Base-by-base conservation (phyloP, 2,113 vertebrate genomes). In the Heteronetta atricapilla region DNA sequence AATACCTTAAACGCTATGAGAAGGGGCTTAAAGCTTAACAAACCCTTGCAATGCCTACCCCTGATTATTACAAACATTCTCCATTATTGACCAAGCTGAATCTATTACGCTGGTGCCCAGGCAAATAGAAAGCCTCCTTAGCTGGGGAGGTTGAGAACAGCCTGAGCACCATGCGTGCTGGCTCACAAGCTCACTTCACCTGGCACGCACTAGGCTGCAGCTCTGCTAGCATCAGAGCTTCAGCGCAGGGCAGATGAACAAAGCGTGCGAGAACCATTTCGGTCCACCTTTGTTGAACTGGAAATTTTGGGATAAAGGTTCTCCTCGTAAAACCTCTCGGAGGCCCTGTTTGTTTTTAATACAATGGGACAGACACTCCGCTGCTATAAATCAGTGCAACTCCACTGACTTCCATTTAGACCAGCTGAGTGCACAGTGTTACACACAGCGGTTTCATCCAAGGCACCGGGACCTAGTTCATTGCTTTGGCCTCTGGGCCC, bases 311-410 rank as follows among this genome's bases (percentile, higher is more conserved):
- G 59, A 88, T 80, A 62, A 87, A 90, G 69, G 59, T 50, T 94
- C 75, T 69, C 63, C 86, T 81, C 59, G 12, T 53, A 55, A 88
- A 92, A 40, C 74, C 79, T 53, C 55, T 23, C 38, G 46, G 86
- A 85, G 86, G 86, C 48, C 89, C 92, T 88, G n/a, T 94, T 95
- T 94, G 94, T 87, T 94, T 94, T 90, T 5, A 63, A 48, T 64
- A 90, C 86, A 92, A 94, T 76, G 79, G 89, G 63, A 92, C 89
- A 90, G 92, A 53, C 86, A 62, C 53, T 81, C 58, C 2, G 36
- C 82, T 80, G 89, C 89, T 68, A 84, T 92, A 95, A 92, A 95
- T 95, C 92, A 94, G 92, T 48, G 82, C 69, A 76, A 92, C 86
- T 63, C 42, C 94, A 58, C 86, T 92, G 89, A 29, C 29, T 84